Evolutionary conservation across 2,888 invertebrate species (phyloP).

Genomic region (Protophormia terraenovae): DNA sequence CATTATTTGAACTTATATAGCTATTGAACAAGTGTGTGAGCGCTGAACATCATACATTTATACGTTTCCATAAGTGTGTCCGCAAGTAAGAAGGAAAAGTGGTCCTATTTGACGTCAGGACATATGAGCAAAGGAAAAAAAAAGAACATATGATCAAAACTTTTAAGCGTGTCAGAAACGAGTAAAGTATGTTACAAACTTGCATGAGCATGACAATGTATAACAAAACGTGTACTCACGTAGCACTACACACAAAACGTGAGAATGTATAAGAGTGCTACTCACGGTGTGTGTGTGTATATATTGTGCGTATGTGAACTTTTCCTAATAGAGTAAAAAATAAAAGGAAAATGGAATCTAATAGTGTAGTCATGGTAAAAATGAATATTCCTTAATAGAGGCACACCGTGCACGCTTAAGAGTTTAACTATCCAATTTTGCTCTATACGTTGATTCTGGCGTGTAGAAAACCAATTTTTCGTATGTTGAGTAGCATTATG

Average conservation of each 20-base stretch:
- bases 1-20: not conserved
- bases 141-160: constrained; percentile 60
- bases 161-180: constrained; percentile 48
- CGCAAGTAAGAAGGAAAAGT: constrained; percentile 40
- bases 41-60: too few relatives aligned
- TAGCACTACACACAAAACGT: constrained; percentile 48
- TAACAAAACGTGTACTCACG: constrained; percentile 64
- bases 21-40: not conserved
- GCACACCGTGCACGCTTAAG: constrained; percentile 20
- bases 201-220: constrained; percentile 62
- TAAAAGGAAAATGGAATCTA: too few relatives aligned
- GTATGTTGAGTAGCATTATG: not conserved
- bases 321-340: not conserved
- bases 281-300: not conserved
- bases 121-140: not conserved
- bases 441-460: not conserved
- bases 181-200: constrained; percentile 61
- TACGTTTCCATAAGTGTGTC: constrained; percentile 23
- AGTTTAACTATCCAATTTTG: constrained; percentile 21
- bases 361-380: not conserved
- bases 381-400: constrained; percentile 30
- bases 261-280: constrained; percentile 21
- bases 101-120: constrained; percentile 47
- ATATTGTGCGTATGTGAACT: not conserved
- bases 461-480: not conserved